phyloP scores from a whole-genome alignment of 1,140 invertebrate species.

The Penaeus vannamei region DNA sequence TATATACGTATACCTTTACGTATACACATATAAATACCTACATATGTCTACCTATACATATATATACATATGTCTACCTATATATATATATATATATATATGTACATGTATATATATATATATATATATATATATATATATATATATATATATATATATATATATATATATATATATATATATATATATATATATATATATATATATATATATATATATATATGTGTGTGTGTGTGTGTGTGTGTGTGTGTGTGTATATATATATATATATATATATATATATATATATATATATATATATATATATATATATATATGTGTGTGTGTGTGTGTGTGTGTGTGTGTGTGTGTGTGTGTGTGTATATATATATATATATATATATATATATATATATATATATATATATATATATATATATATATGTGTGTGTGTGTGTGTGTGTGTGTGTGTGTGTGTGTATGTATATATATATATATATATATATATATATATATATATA shows the following conservation, averaged over 20 bases:
- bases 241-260: constrained; percentile 2
- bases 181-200: constrained; percentile 40
- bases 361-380: constrained; percentile 13
- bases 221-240: not conserved
- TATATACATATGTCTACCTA: no score
- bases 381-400: constrained; percentile 40
- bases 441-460: not conserved
- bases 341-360: not conserved
- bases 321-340: constrained; percentile 6
- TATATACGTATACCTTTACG: no score
- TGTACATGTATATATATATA: not conserved
- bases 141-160: not conserved
- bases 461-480: not conserved
- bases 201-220: constrained; percentile 40
- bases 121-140: not conserved
- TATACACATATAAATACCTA: no score
- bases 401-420: constrained; percentile 19
- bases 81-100: not conserved
- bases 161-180: constrained; percentile 19
- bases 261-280: constrained; percentile 40
- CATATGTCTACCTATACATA: no score
- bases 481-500: not conserved
- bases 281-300: constrained; percentile 40
- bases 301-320: constrained; percentile 17
- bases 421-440: not conserved